Evolutionary conservation across 1,140 invertebrate genomes (phyloP).

Genomic region (Agrypnia vestita): DNA sequence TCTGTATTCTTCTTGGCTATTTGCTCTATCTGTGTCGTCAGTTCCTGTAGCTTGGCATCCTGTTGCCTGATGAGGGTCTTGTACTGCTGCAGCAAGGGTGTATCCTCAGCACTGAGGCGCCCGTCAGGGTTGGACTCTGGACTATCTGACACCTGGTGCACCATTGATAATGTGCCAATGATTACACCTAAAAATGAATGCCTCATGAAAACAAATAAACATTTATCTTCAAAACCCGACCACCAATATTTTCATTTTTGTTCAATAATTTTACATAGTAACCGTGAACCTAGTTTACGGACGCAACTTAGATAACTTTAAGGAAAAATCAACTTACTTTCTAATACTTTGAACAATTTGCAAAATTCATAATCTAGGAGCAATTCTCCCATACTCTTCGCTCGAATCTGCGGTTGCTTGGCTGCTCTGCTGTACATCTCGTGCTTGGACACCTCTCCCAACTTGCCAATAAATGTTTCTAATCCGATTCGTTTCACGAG

Average conservation of each 20-base stretch:
- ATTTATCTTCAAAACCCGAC: too few species aligned
- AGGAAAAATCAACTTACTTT: constrained; percentile 73
- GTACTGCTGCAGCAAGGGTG: constrained; percentile 76
- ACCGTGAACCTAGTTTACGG: neutral
- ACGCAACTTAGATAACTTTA: neutral
- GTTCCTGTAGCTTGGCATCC: constrained; percentile 81
- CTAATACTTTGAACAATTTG: constrained; percentile 86
- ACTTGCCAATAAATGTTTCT: constrained; percentile 90
- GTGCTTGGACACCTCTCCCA: constrained; percentile 89
- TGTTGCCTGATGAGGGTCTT: constrained; percentile 93
- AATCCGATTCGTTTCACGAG: constrained; percentile 93
- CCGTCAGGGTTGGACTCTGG: constrained; percentile 31
- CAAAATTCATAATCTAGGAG: constrained; percentile 97
- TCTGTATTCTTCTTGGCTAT: constrained; percentile 73
- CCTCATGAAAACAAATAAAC: neutral
- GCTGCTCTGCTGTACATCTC: constrained; percentile 93
- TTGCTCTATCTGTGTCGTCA: constrained; percentile 74
- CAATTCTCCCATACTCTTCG: constrained; percentile 84
- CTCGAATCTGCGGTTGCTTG: constrained; percentile 92
- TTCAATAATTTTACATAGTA: too few species aligned
- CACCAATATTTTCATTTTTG: too few species aligned
- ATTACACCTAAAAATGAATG: constrained; percentile 46
- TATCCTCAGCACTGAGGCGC: constrained; percentile 41
- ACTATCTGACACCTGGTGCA: constrained; percentile 30
- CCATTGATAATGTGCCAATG: constrained; percentile 37